A percentile compares a stretch with the other conserved stretches of the same genome.
Evolutionary conservation across 2,113 vertebrate genomes (phyloP).

Genomic region (Equus quagga): DNA sequence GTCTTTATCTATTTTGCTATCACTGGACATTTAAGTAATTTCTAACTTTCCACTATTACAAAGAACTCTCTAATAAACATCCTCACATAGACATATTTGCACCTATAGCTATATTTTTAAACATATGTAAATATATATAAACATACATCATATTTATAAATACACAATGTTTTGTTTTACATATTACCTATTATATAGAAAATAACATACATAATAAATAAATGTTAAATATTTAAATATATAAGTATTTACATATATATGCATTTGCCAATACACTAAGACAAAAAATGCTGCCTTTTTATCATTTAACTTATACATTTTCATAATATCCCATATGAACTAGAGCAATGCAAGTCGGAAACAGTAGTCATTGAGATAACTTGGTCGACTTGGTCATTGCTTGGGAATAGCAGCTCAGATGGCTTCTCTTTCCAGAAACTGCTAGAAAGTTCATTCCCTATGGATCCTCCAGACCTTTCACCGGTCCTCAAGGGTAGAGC

Average conservation of each 20-base stretch:
- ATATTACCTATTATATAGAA: not conserved
- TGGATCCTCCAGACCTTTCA: no score
- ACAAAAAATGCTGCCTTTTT: no score
- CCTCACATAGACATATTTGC: not conserved
- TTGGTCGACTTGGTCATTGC: no score
- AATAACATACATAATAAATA: not conserved
- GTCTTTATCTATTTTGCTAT: not conserved
- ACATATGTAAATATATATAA: not conserved
- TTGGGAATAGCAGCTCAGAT: not conserved
- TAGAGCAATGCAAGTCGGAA: no score
- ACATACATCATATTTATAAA: not conserved
- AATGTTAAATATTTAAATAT: not conserved
- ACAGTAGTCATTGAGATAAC: not conserved
- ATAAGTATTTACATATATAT: not conserved
- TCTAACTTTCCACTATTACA: not conserved
- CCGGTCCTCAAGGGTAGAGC: not conserved
- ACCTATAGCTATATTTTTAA: not conserved
- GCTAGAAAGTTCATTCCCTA: not conserved
- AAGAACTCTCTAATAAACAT: not conserved
- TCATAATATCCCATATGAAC: no score
- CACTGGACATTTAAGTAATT: not conserved
- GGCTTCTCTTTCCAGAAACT: not conserved
- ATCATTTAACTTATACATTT: not conserved
- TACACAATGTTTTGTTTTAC: not conserved
- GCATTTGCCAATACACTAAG: not conserved